Evolutionary conservation across 1,140 invertebrate species (phyloP).

Genomic region (Hydropsyche tenuis): DNA sequence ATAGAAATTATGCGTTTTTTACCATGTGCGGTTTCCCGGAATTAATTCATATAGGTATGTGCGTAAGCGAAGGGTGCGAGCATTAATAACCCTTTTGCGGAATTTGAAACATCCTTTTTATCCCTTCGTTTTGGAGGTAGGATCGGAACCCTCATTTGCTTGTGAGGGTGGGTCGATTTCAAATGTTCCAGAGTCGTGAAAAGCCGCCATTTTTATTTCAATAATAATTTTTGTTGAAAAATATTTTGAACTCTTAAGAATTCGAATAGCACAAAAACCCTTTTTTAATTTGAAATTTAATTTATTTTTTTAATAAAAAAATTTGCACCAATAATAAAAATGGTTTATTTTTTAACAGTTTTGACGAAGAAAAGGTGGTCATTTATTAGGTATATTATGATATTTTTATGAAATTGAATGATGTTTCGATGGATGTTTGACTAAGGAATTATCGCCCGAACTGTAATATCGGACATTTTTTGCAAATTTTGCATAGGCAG

Average conservation of each 20-base stretch:
- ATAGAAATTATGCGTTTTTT: slow-evolving; percentile 25
- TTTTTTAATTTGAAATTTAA: too few relatives aligned
- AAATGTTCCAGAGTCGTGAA: neutral
- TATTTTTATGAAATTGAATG: too few relatives aligned
- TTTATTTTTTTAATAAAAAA: too few relatives aligned
- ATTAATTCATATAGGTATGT: neutral
- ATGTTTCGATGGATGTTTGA: slow-evolving; percentile 8
- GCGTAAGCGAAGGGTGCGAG: slow-evolving; percentile 30
- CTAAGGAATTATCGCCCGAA: slow-evolving; percentile 17
- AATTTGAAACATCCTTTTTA: slow-evolving; percentile 42
- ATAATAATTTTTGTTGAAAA: too few relatives aligned
- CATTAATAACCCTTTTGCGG: slow-evolving; percentile 48
- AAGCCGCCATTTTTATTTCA: neutral
- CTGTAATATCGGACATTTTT: slow-evolving; percentile 27
- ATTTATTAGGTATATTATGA: too few relatives aligned
- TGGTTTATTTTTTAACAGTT: too few relatives aligned
- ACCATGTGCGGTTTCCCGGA: neutral
- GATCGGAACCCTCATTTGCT: neutral
- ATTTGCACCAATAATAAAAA: too few relatives aligned
- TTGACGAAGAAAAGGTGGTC: too few relatives aligned
- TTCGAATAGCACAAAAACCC: too few relatives aligned
- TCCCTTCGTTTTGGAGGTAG: slow-evolving; percentile 23
- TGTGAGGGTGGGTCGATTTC: slow-evolving; percentile 10
- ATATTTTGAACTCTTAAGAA: too few relatives aligned
- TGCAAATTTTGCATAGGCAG: slow-evolving; percentile 17